phyloP scores from a whole-genome alignment of 2,888 invertebrate genomes.

The Drosophila fulvimacula region DNA sequence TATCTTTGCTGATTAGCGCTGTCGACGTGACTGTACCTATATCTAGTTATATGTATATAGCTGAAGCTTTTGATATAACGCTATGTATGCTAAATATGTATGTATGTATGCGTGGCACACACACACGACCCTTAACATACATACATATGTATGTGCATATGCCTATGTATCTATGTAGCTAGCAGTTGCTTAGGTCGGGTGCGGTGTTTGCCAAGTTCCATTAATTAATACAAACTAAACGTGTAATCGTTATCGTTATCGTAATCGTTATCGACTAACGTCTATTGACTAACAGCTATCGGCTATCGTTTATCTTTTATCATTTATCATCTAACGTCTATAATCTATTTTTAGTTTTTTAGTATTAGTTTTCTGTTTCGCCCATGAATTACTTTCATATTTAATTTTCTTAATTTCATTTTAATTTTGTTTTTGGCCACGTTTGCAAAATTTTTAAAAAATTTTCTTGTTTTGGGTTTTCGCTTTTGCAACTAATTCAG shows the following conservation, averaged over 20 bases:
- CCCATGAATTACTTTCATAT: slow-evolving; percentile 11
- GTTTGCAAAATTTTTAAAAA: slow-evolving; percentile 48
- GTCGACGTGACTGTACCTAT: slow-evolving; percentile 30
- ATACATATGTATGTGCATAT: slow-evolving; percentile 12
- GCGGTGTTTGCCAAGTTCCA: slow-evolving; percentile 63
- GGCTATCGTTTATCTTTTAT: slow-evolving; percentile 28
- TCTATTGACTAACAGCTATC: slow-evolving; percentile 36
- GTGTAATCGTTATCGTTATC: slow-evolving; percentile 46
- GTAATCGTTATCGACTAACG: slow-evolving; percentile 34
- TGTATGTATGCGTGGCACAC: slow-evolving; percentile 40
- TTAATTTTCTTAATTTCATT: slow-evolving; percentile 1
- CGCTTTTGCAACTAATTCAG: slow-evolving; percentile 77
- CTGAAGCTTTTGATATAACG: slow-evolving; percentile 73
- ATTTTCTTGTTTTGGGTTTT: slow-evolving; percentile 30
- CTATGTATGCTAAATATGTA: slow-evolving; percentile 46
- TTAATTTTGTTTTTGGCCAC: slow-evolving; percentile 54
- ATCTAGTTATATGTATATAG: slow-evolving; percentile 33
- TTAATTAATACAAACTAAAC: slow-evolving; percentile 43
- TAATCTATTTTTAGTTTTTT: slow-evolving; percentile 33
- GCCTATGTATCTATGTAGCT: slow-evolving; percentile 40
- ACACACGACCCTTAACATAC: slow-evolving; percentile 39
- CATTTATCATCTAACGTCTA: slow-evolving; percentile 23
- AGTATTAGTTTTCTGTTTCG: slow-evolving; percentile 31
- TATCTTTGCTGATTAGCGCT: slow-evolving; percentile 6
- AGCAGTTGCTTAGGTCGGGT: slow-evolving; percentile 62